These are phyloP conservation scores for Callocephalon fimbriatum DNA, from an alignment of 2,113 vertebrate genomes.

Conservation along the genomic window DNA sequence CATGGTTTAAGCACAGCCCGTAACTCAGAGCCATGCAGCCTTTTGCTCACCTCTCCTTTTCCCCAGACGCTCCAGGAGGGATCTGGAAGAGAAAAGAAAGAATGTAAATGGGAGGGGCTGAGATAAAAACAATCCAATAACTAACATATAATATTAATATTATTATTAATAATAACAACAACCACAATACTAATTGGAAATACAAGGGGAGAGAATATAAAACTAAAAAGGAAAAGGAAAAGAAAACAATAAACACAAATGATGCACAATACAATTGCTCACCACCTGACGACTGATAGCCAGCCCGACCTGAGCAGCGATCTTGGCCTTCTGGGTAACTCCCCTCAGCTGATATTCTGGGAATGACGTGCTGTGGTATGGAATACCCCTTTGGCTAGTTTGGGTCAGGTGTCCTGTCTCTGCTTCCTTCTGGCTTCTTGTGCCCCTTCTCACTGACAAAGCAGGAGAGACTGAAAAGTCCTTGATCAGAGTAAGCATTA, in stretches of 20 bases:
- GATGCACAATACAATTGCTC: neutral
- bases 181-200: neutral
- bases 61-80: neutral
- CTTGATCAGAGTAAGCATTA: neutral
- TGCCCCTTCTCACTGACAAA: neutral
- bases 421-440: neutral
- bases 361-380: neutral
- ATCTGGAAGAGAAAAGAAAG: neutral
- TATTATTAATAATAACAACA: neutral
- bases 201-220: neutral
- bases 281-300: neutral
- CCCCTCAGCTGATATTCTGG: neutral
- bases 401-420: too few species aligned
- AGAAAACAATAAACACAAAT: neutral
- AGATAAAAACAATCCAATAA: neutral
- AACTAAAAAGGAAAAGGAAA: neutral
- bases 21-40: neutral
- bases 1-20: neutral
- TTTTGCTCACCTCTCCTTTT: neutral
- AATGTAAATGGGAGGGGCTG: neutral
- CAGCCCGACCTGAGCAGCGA: accelerated
- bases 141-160: neutral
- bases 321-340: neutral
- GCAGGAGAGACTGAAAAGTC: neutral
- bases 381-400: neutral